Evolutionary conservation across 2,888 invertebrate species (phyloP), one percentile per base, ranked within the genome.

Genomic region (Synergus gifuensis): DNA sequence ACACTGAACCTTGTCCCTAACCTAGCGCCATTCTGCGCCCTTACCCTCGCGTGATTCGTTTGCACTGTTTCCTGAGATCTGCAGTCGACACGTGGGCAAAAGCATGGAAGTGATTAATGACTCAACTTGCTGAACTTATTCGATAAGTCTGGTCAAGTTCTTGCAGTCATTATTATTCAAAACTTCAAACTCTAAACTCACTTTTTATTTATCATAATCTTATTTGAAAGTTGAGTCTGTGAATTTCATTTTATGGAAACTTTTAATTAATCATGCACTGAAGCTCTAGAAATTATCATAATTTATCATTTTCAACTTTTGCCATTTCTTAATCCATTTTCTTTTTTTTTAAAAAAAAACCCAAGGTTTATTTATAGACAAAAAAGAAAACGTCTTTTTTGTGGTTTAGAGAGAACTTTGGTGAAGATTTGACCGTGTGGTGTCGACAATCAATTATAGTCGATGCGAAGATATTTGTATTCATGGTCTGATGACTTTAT

Each of bases 21-120:
- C 84, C 84, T 83, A 81, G 82, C 81, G 83, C 78, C 78, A 81
- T 82, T 80, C 77, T 66, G 58, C 76, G 80, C 77, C 80, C 84
- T 83, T 83, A 80, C 80, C 80, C 81, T 84, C 77, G 84, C 84
- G 83, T 83, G 84, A 81, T 82, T 76, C 81, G 82, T 82, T 83
- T 78, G 79, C 81, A 77, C 78, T 58, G 76, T 81, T 82, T 80
- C 78, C 80, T 84, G 77, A 81, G 81, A 84, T 83, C 54, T 73
- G 73, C 83, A 77, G 78, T 76, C 81, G 78, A 78, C 84, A 84
- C 82, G 81, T 82, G 63, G 79, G 77, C 80, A 77, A 81, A 78
- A 81, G 78, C 79, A 49, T 79, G 49, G 64, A 58, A 66, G 81
- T 84, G 81, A 84, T 84, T 84, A 83, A 76, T 82, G 67, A 77